Base-by-base conservation (phyloP, 2,797 vertebrate species). In the Phrynocephalus forsythii region DNA sequence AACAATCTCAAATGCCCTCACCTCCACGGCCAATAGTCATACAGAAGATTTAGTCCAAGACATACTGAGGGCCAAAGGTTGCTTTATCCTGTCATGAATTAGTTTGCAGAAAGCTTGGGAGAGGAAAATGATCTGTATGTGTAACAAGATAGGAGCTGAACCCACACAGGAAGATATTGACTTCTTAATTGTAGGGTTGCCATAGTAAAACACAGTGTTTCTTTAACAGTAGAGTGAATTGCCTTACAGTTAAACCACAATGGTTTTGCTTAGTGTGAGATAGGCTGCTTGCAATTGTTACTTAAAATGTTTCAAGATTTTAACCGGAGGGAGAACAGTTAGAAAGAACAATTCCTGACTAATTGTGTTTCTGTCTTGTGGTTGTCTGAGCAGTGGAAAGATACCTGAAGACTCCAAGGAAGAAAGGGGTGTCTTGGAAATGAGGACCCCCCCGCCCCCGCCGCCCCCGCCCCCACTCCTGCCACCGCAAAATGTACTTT, bases 221-320 rank as follows among this genome's bases (percentile, higher is more conserved):
- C 68, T 79, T 86, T 50, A 91, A 82, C 71, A 92, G 75, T 30
- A 77, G 38, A 79, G 48, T 24, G 6, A 81, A 83, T 15, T 9
- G 73, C 60, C 1, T 1, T 11, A 79, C 78, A 90, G 86, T 88
- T 66, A 92, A 90, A 91, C 33, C 6, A 69, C 63, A 76, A 80
- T 78, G 5, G 20, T 83, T 88, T 86, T 5, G 30, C 52, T 94
- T 89, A 86, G 16, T 87, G 79, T 77, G 80, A 82, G 86, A 87
- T 75, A 71, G 69, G 66, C 76, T 88, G 38, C 15, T 75, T 11
- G 85, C 26, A 76, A 3, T 83, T 87, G 11, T 88, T 85, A 82
- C 44, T 91, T 93, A 91, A 91, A 87, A 92, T 90, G 93, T 91
- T 93, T 90, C 80, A 90, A 76, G 33, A 80, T 92, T 88, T 88